Base-by-base conservation (phyloP, 2,888 invertebrate genomes). In the Eupithecia subfuscata region DNA sequence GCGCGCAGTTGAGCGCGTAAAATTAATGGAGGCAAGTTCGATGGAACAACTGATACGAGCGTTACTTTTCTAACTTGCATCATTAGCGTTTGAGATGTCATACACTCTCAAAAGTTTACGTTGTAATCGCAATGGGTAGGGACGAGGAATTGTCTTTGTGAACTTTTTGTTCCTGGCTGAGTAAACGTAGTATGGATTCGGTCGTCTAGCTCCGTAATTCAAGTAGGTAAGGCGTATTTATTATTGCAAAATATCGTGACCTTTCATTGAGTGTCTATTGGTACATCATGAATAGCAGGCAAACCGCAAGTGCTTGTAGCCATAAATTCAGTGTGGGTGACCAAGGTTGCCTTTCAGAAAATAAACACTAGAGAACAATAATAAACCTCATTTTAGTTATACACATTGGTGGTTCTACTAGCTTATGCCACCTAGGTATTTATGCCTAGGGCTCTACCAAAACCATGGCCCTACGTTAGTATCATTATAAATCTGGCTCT, bases 11-110 rank as follows among this genome's bases (percentile, higher is more conserved):
- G 80, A 79, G 84, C 83, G 82, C 77, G 83, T 83, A 84, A 84
- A 88, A 89, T 89, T 87, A 89, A 87, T 89, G 85, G 82, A 75
- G 81, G 79, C 75, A 80, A 84, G 83, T 85, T 88, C 81, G 81
- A 85, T 86, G 83, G 81, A 85, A 85, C 84, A 82, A 81, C 80
- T 80, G 83, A 85, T 84, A 84, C 71, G 82, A 81, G 81, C 84
- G 34, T 52, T 83, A 84, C 80, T 85, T 86, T 82, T 71, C 77
- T 76, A 75, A 82, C 82, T 83, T 82, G 80, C 79, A 80, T 83
- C 82, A 80, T 80, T 83, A 82, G 80, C 82, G 81, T 78, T 78
- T 73, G 60, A 81, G 80, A 81, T 81, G 83, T 83, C 80, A 82
- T 68, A 68, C 80, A 79, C 85, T 80, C 82, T 70, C 37, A 43